Percentiles rank a stretch among this genome's conserved stretches.
Conservation (phyloP, 2,797 vertebrate species). For the Morelia viridis region DNA sequence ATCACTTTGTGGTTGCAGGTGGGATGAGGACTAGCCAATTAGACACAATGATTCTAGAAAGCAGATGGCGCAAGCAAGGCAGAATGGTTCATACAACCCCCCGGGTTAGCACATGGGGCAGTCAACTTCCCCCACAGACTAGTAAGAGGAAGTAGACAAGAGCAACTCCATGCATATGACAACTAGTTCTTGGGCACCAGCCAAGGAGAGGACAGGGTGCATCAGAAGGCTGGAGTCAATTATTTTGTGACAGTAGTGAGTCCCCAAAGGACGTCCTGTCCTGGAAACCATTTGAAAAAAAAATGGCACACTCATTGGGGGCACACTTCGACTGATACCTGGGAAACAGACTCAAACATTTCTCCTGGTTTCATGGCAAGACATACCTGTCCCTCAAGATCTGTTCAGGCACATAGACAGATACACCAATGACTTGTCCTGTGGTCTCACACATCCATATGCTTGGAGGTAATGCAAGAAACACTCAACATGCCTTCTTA, state of each 20-base stretch:
- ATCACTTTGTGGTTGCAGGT: slow-evolving; percentile 21
- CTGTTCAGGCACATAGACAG: background rate
- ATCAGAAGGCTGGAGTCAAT: background rate
- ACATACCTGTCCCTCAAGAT: background rate
- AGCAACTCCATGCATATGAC: slow-evolving; percentile 22
- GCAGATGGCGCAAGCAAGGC: background rate
- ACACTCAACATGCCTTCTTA: background rate
- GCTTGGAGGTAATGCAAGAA: background rate
- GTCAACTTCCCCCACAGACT: background rate
- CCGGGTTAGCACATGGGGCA: background rate
- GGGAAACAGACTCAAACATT: background rate
- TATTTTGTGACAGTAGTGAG: background rate
- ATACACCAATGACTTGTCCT: background rate
- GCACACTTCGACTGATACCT: background rate
- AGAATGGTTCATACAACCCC: background rate
- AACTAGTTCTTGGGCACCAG: background rate
- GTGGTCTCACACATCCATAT: background rate
- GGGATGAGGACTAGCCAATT: slow-evolving; percentile 12
- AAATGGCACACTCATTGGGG: background rate
- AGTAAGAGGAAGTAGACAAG: background rate
- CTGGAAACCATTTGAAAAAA: slow-evolving; percentile 10
- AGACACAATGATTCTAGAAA: slow-evolving; percentile 11
- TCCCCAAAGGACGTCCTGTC: background rate
- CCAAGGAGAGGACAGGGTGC: background rate
- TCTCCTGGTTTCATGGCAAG: background rate